These are phyloP conservation scores for Poeciliopsis turrubarensis DNA, from an alignment of 2,113 vertebrate species.

Conservation along the genomic window DNA sequence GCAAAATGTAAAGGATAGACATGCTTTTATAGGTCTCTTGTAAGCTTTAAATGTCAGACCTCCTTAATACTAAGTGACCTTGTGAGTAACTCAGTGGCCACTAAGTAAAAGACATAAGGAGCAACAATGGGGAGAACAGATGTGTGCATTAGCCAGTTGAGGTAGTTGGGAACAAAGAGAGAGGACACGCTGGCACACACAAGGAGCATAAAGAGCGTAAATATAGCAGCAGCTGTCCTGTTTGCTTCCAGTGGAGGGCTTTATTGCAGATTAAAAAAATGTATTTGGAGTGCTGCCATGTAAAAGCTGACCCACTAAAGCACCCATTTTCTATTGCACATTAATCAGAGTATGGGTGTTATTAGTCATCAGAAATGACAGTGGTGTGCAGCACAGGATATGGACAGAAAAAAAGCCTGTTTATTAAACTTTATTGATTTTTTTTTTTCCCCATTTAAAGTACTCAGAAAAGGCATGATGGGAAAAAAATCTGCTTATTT, in stretches of 20 bases:
- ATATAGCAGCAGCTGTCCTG: not conserved
- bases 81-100: not conserved
- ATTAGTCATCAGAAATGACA: not conserved
- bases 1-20: not conserved
- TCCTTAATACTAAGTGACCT: not conserved
- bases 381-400: not conserved
- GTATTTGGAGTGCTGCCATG: not conserved
- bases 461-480: not conserved
- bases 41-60: not conserved
- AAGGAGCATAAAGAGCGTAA: not conserved
- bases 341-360: not conserved
- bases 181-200: not conserved
- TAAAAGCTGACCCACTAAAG: not conserved
- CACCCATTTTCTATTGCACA: not conserved
- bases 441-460: not conserved
- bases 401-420: not conserved
- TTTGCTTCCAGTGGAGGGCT: not conserved
- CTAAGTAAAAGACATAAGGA: not conserved
- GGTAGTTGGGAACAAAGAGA: not conserved
- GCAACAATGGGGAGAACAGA: not conserved
- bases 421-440: conserved; percentile 7
- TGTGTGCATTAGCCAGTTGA: not conserved
- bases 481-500: not conserved
- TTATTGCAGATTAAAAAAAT: not conserved
- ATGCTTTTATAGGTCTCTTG: not conserved